Evolutionary conservation across 2,888 invertebrate genomes (phyloP), one percentile per base, ranked within the genome.

Genomic region (Drosophila mimica): DNA sequence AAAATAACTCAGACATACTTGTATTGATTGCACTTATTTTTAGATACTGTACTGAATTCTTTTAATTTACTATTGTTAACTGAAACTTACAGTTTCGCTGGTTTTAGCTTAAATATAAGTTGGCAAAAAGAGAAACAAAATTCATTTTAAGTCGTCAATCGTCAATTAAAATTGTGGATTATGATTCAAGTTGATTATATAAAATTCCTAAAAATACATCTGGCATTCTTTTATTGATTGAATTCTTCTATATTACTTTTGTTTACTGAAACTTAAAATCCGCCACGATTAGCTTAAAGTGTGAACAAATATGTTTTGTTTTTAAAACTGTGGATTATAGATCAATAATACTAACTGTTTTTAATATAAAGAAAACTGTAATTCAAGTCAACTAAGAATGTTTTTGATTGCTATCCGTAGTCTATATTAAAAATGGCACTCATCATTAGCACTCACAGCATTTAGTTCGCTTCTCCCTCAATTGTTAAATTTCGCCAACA

Each of bases 391-490:
- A n/a, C 13, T 3, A 25, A 49, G 6, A 30, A 30, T 51, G 17
- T 3, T 4, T 51, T 43, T 49, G 17, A 1, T 17, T 28, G 17
- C 9, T 20, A 15, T 54, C 13, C 30, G 11, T 17, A n/a, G 30
- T 30, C 34, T 15, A 13, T 15, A 36, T 15, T 8, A 8, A 60
- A 68, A 79, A 75, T 65, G 69, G 59, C 64, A 46, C 15, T 34
- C 56, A 53, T 66, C 70, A 60, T 40, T 62, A 4, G 34, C 40
- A 34, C 6, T 59, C 52, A 33, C 28, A 43, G 25, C 51, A 38
- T 34, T 60, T n/a, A 30, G 7, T 5, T 30, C 11, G 13, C 25
- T 13, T 51, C 53, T 25, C 71, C 59, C 61, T 59, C 76, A 43
- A 40, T 36, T 46, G 52, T 46, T 28, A 0, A 48, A 51, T 30